phyloP scores from a whole-genome alignment of 2,888 invertebrate species.

The Stenotaenia linearis region DNA sequence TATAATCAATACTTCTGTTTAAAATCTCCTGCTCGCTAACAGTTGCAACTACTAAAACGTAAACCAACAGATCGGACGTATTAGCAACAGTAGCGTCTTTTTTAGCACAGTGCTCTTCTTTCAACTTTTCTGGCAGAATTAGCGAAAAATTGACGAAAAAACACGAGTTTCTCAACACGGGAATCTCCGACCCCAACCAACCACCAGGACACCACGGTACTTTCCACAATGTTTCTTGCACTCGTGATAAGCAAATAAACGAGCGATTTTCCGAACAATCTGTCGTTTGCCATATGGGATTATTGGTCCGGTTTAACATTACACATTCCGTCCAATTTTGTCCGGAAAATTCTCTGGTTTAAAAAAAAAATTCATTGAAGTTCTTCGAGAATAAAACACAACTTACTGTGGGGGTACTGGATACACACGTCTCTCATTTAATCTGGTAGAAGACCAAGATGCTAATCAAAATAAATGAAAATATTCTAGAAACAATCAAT shows the following conservation, averaged over 20 bases:
- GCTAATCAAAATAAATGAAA: no score
- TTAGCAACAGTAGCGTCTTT: background rate
- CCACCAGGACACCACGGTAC: constrained; percentile 8
- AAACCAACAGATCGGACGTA: background rate
- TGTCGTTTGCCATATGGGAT: background rate
- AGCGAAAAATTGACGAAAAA: constrained; percentile 74
- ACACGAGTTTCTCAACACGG: constrained; percentile 66
- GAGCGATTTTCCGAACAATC: background rate
- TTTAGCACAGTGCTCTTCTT: background rate
- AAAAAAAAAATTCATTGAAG: no score
- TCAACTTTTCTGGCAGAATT: constrained; percentile 53
- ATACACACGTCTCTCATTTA: background rate
- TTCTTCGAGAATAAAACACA: no score
- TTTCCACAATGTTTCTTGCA: background rate
- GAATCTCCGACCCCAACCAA: background rate
- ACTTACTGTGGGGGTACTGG: background rate
- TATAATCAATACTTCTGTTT: no score
- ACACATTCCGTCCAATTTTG: background rate
- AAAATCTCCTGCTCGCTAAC: background rate
- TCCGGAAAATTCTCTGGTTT: background rate
- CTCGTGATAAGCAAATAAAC: background rate
- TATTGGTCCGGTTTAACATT: background rate
- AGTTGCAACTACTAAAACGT: background rate
- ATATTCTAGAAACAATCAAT: background rate
- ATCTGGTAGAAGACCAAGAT: background rate